Conservation (phyloP, 1,140 invertebrate species). For the Psilanteris sp. region DNA sequence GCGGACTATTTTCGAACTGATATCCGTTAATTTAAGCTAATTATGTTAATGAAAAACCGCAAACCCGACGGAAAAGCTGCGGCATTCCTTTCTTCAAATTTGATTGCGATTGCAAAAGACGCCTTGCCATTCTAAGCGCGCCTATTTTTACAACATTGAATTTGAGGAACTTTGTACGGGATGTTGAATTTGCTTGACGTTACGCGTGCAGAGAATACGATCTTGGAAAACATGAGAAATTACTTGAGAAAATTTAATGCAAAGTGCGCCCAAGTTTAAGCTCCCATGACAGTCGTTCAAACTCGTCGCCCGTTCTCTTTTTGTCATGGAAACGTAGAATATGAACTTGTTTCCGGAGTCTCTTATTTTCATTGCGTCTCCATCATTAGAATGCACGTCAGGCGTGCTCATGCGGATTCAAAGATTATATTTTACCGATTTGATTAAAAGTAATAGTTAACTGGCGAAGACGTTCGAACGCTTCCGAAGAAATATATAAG, state of each 20-base stretch:
- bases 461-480: constrained; percentile 6
- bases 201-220: constrained; percentile 59
- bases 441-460: constrained; percentile 64
- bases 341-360: constrained; percentile 56
- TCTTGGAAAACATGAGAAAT: constrained; percentile 63
- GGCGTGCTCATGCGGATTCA: constrained; percentile 43
- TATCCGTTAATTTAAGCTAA: constrained; percentile 2
- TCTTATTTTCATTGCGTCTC: constrained; percentile 58
- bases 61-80: background rate
- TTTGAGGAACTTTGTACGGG: constrained; percentile 56
- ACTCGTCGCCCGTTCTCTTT: constrained; percentile 44
- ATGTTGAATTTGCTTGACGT: constrained; percentile 45
- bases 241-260: constrained; percentile 64
- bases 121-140: constrained; percentile 22
- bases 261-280: constrained; percentile 64
- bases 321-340: constrained; percentile 58
- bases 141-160: constrained; percentile 55
- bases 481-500: constrained; percentile 32
- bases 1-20: background rate
- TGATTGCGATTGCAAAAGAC: background rate
- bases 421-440: constrained; percentile 58
- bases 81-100: background rate
- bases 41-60: constrained; percentile 24
- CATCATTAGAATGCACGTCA: constrained; percentile 59
- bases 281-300: constrained; percentile 64